phyloP scores from a whole-genome alignment of 2,113 vertebrate genomes.

The Hyperopisus bebe region DNA sequence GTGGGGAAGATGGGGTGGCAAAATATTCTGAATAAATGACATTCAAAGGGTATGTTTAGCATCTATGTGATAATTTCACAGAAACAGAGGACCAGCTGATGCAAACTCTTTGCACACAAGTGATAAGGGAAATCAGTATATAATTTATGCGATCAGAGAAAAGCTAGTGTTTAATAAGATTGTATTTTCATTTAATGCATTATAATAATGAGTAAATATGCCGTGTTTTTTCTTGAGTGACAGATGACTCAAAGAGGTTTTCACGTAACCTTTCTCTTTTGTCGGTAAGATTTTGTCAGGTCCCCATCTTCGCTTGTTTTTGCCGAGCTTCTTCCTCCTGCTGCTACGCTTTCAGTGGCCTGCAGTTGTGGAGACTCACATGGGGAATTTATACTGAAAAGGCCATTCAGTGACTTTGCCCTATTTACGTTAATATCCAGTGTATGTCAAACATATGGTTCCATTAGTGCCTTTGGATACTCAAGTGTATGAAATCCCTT shows the following conservation, averaged over 20 bases:
- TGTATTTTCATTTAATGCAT: background rate
- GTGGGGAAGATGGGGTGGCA: background rate
- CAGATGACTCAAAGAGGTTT: background rate
- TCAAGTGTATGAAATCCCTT: background rate
- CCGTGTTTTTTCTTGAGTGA: background rate
- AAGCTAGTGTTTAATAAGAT: background rate
- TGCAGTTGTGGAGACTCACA: background rate
- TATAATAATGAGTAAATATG: background rate
- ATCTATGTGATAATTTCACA: background rate
- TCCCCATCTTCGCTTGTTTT: background rate
- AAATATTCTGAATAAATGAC: background rate
- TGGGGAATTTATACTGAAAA: background rate
- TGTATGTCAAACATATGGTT: background rate
- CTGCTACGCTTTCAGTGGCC: background rate
- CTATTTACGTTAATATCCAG: background rate
- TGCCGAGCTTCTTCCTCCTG: background rate
- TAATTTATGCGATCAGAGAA: background rate
- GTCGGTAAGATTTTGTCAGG: background rate
- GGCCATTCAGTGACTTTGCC: background rate
- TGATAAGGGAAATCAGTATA: background rate
- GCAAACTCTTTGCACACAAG: background rate
- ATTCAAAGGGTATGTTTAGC: background rate
- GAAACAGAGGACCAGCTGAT: background rate
- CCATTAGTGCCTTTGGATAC: background rate
- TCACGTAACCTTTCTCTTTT: background rate